Evolutionary conservation across 2,797 vertebrate species (phyloP).

Genomic region (Acestrorhynchus altus): DNA sequence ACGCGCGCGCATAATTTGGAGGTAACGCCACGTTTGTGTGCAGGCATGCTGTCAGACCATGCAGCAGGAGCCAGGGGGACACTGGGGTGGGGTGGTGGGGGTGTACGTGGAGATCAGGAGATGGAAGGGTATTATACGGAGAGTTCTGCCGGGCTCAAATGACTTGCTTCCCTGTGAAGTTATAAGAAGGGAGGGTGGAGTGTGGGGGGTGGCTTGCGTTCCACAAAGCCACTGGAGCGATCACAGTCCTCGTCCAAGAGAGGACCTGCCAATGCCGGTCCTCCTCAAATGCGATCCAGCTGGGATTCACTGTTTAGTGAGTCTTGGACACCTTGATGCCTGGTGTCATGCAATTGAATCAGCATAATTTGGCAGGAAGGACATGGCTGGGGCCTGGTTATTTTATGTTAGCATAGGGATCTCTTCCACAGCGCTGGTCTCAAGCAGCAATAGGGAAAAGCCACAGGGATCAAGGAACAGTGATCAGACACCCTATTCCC

Average conservation of each 20-base stretch:
- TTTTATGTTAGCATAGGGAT: conserved; percentile 37
- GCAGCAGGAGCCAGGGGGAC: conserved; percentile 70
- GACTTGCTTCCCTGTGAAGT: conserved; percentile 54
- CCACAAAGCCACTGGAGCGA: conserved; percentile 40
- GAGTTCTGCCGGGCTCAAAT: conserved; percentile 55
- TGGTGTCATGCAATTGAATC: conserved; percentile 56
- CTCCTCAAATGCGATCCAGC: conserved; percentile 50
- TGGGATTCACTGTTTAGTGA: conserved; percentile 53
- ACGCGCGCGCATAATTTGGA: conserved; percentile 83
- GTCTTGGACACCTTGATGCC: conserved; percentile 47
- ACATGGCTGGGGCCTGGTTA: conserved; percentile 23
- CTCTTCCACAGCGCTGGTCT: conserved; percentile 34
- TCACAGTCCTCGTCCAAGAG: conserved; percentile 50
- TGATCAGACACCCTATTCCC: conserved; percentile 18
- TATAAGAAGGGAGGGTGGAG: conserved; percentile 28
- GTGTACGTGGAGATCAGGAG: conserved; percentile 18
- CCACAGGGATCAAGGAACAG: conserved; percentile 20
- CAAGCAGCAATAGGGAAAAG: conserved; percentile 3
- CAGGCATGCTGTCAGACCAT: conserved; percentile 77
- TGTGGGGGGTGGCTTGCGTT: conserved; percentile 46
- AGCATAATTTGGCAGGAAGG: conserved; percentile 52
- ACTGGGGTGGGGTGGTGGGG: conserved; percentile 45
- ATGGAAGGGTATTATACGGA: conserved; percentile 57
- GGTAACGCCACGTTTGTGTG: conserved; percentile 78
- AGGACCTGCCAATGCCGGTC: conserved; percentile 46